Base-by-base conservation (phyloP, 1,140 invertebrate genomes). In the Brachionus sp. region DNA sequence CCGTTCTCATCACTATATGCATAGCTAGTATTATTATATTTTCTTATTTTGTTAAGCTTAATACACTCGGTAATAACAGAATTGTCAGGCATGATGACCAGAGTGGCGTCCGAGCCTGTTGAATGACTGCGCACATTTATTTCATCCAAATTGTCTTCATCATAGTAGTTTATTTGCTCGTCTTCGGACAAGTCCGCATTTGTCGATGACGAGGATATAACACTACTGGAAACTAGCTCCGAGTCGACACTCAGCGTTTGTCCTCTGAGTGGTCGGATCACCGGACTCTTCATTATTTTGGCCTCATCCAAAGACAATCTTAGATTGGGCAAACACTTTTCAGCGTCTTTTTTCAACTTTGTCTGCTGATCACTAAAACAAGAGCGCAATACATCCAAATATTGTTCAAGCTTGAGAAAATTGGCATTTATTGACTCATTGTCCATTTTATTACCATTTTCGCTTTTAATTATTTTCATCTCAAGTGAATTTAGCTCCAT, bases 91-190 rank as follows among this genome's bases (percentile, higher is more conserved):
- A 75, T 75, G 16, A 75, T 25, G 39, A 75, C 39, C 42, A 75
- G 10, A 3, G 70, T 75, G 33, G 39, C 39, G n/a, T 75, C 70
- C 9, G 70, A 75, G 13, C 70, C 23, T 13, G 19, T 75, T 7
- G 70, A 75, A 29, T 46, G 39, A 25, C 39, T 75, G 25, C 70
- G 39, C 4, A 9, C 35, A 19, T 57, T 44, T 5, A 39, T 16
- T 6, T 80, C 77, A 5, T 77, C 73, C 19, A 50, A 13, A 25
- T 78, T 64, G 13, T 53, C 77, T 5, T 80, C 50, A 35, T 80
- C 77, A 19, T 80, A 80, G 39, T 80, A 80, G 16, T 80, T 80
- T 9, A 80, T 80, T 44, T 80, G 77, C 33, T 80, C 77, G 77
- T 80, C 77, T 25, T 80, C 77, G 62, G 77, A 80, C 50, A 80